Conservation (phyloP, 2,888 invertebrate genomes). For the Eulithis prunata region DNA sequence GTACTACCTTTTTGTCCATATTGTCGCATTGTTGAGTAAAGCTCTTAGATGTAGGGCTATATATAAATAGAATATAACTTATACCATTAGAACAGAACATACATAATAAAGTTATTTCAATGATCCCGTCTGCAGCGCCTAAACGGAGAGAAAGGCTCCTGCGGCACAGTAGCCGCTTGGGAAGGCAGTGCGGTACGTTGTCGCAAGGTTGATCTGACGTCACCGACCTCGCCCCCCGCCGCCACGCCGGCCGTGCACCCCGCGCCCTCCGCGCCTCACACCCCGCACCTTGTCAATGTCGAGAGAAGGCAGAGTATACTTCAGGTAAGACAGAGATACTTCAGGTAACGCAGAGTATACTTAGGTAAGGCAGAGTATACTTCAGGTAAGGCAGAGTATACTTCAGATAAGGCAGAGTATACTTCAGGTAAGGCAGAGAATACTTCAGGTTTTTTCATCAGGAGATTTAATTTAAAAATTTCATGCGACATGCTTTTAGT, state of each 20-base stretch:
- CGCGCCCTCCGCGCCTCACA: constrained; percentile 61
- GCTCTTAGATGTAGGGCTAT: too few relatives aligned
- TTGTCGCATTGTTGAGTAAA: too few relatives aligned
- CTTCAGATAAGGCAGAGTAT: too few relatives aligned
- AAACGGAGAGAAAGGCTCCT: constrained; percentile 87
- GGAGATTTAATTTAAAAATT: too few relatives aligned
- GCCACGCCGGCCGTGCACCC: constrained; percentile 70
- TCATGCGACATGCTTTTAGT: too few relatives aligned
- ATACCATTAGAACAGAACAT: not conserved
- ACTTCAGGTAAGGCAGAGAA: too few relatives aligned
- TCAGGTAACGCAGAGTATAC: too few relatives aligned
- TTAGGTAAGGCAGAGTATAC: too few relatives aligned
- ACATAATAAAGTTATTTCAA: not conserved
- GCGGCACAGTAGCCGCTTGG: constrained; percentile 87
- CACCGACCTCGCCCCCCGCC: constrained; percentile 73
- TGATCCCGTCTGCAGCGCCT: constrained; percentile 76
- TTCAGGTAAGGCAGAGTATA: too few relatives aligned
- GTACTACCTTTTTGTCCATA: too few relatives aligned
- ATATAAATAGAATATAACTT: too few relatives aligned
- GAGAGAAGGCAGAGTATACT: constrained; percentile 79
- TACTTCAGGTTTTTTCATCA: too few relatives aligned
- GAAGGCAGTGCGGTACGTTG: constrained; percentile 86
- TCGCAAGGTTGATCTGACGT: constrained; percentile 82
- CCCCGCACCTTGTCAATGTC: constrained; percentile 71
- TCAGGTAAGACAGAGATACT: constrained; percentile 65